Evolutionary conservation across 1,140 invertebrate species (phyloP), one percentile per base, ranked within the genome.

Genomic region (Rhopalosiphum padi): DNA sequence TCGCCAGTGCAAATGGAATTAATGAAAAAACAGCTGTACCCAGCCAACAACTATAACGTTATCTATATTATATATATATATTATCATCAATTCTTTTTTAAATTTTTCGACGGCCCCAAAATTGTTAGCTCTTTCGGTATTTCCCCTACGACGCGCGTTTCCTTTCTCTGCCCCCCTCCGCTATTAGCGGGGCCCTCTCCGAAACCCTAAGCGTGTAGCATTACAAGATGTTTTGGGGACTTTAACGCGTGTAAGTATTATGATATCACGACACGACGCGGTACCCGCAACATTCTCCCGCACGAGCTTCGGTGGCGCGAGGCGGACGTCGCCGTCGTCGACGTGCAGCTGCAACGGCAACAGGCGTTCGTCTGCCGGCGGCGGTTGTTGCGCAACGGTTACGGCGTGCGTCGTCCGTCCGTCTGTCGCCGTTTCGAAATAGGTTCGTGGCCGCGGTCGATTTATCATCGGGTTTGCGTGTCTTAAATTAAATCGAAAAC

Each of bases 401-500:
- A 48, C 41, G 30, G 68, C 46, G 68, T 48, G 43, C 87, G 87
- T 21, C 25, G 87, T n/a, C 46, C 60, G 60, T 77, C 60, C n/a
- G 60, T 77, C 60, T 77, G 46, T 85, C n/a, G 86, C 46, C 60
- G 77, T 92, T 92, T 85, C 91, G 91, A 92, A 85, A 92, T 82
- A 77, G 91, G 15, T 85, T 85, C 91, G 91, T 85, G 91, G 91
- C 91, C 91, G 91, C 77, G 43, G 77, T 85, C 91, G 77, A 92
- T 92, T 85, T 85, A 92, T 92, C 91, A 92, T 92, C 91, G 91
- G 82, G 77, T 53, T 85, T 48, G 91, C 91, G 91, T 85, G 91
- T 85, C 91, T 85, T 53, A 85, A 53, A 92, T 92, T 85, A 92
- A 92, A 92, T 92, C 53, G 91, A 92, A 92, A 92, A 92, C 91